A percentile compares a stretch with the other conserved stretches of the same genome.
phyloP scores from a whole-genome alignment of 2,113 vertebrate genomes.

The Amazona guildingii region DNA sequence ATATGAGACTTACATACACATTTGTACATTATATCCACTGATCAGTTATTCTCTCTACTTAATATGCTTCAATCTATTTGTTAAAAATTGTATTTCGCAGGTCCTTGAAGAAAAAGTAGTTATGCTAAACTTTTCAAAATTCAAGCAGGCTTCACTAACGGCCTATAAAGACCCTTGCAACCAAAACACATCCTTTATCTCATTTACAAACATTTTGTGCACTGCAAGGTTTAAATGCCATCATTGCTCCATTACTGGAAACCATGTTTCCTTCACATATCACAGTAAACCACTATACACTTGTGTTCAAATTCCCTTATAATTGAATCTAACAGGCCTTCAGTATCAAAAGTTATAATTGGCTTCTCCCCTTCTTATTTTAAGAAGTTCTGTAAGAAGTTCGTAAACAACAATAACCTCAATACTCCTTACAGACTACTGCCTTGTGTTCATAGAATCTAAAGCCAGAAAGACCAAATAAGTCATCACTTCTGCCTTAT shows the following conservation, averaged over 20 bases:
- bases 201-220: neutral
- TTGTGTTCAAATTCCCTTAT: neutral
- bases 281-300: neutral
- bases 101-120: neutral
- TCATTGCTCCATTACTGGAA: neutral
- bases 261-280: neutral
- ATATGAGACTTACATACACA: neutral
- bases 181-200: neutral
- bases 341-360: constrained; percentile 19
- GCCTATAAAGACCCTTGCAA: neutral
- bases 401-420: neutral
- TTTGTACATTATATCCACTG: neutral
- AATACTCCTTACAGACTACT: neutral
- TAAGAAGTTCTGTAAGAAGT: neutral
- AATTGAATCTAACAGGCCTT: constrained; percentile 5
- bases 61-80: neutral
- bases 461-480: neutral
- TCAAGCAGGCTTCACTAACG: neutral
- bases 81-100: neutral
- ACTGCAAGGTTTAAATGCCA: neutral
- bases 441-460: neutral
- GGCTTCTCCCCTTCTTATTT: neutral
- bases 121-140: neutral
- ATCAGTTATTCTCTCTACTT: neutral
- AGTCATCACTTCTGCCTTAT: neutral